phyloP scores from a whole-genome alignment of 2,797 vertebrate genomes.

The Masticophis lateralis region DNA sequence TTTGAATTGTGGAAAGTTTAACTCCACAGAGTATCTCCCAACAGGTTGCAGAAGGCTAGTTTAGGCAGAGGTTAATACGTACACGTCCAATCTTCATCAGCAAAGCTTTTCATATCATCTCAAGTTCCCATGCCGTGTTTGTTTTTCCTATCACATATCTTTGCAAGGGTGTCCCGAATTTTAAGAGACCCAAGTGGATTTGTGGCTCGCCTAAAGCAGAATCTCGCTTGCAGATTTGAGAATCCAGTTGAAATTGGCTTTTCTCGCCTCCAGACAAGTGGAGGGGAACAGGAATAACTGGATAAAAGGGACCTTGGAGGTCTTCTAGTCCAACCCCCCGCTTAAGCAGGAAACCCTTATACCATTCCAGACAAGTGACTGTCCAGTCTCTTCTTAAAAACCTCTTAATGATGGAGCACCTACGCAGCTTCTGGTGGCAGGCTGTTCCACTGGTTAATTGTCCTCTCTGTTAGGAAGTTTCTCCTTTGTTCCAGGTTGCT shows the following conservation, averaged over 20 bases:
- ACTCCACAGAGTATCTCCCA: not conserved
- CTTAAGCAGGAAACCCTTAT: too few species aligned
- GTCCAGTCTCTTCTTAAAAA: too few species aligned
- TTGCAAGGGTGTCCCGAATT: not conserved
- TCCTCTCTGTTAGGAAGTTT: too few species aligned
- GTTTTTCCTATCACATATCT: not conserved
- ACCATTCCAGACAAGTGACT: too few species aligned
- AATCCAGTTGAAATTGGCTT: not conserved
- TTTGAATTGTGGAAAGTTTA: not conserved
- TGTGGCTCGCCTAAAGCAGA: not conserved
- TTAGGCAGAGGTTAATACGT: not conserved
- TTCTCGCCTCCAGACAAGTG: too few species aligned
- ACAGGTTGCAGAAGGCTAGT: not conserved
- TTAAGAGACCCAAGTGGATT: not conserved
- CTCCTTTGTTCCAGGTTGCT: too few species aligned
- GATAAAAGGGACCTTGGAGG: too few species aligned
- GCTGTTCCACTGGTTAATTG: too few species aligned
- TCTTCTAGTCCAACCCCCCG: too few species aligned
- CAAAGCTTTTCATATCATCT: not conserved
- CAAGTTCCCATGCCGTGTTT: not conserved
- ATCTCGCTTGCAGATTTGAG: not conserved
- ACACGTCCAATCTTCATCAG: fast-evolving
- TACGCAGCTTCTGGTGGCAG: too few species aligned
- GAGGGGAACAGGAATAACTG: not conserved
- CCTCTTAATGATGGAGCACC: too few species aligned